Evolutionary conservation across 2,797 vertebrate genomes (phyloP).

Genomic region (Intellagama lesueurii): DNA sequence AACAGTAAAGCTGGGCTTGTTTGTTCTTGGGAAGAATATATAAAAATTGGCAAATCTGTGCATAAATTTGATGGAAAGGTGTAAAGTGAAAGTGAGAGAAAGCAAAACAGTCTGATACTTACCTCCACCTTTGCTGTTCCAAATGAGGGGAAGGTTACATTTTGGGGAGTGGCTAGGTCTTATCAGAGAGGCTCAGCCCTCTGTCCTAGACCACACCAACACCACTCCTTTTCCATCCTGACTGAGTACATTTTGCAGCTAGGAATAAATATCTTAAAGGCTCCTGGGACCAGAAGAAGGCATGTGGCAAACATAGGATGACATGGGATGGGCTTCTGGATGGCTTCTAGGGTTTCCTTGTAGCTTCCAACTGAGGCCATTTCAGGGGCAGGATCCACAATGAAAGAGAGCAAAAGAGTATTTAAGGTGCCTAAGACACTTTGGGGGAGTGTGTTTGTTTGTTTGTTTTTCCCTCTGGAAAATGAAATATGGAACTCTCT

Average conservation of each 20-base stretch:
- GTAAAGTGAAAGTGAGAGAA: too few species aligned
- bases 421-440: neutral
- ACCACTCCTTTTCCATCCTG: neutral
- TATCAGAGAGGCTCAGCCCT: too few species aligned
- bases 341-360: fast-evolving
- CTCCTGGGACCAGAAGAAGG: neutral
- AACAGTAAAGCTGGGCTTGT: too few species aligned
- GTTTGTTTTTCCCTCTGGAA: neutral
- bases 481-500: neutral
- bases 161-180: too few species aligned
- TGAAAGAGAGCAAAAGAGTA: neutral
- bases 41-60: too few species aligned
- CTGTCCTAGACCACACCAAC: too few species aligned
- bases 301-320: too few species aligned
- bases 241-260: too few species aligned
- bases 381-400: neutral
- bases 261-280: neutral
- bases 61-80: too few species aligned
- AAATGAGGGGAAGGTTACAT: neutral
- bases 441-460: neutral
- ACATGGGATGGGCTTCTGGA: neutral
- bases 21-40: too few species aligned
- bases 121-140: too few species aligned
- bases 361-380: neutral
- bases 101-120: neutral